Base-by-base conservation (phyloP, 2,888 invertebrate genomes). In the Steinernema scapterisci region DNA sequence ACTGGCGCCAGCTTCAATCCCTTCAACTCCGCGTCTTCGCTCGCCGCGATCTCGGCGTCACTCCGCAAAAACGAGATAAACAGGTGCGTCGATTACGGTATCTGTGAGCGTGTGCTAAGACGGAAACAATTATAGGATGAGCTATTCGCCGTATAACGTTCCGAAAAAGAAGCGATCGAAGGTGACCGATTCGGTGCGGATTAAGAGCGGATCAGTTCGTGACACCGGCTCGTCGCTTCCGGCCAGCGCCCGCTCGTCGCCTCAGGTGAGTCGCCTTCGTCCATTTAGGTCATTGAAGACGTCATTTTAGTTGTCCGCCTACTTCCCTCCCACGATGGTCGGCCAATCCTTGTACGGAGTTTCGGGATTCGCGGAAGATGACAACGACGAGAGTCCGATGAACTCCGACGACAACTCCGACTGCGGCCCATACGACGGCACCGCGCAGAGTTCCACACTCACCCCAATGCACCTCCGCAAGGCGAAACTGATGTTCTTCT, bases 401-500 rank as follows among this genome's bases (percentile, higher is more conserved):
- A 83, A 84, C 74, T 82, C 82, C 2, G 85, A 84, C 63, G 83
- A 84, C 76, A 76, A 76, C 51, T 51, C 71, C 70, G 85, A 84
- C 72, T 80, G 77, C 72, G 85, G 82, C 1, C 75, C 76, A 0
- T 81, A 78, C 70, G 84, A 81, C 75, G 79, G 76, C 23, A 43
- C 72, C n/a, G 72, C 72, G 54, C 76, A 73, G 63, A 83, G 83
- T 91, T 93, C 94, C 89, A 97, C 95, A 88, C 91, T 99, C 91
- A 97, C 97, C 86, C 97, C 97, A 89, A 96, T 97, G 95, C 99
- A 99, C 91, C 93, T 99, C 88, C 92, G 99, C 89, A 99, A 99
- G 90, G 99, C 99, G 83, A 99, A 99, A 91, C 92, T 99, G 91
- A 99, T 99, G 99, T 99, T 99, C 93, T 99, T 99, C 93, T 99